Base-by-base conservation (phyloP, 2,113 vertebrate species). In the Opisthocomus hoazin region DNA sequence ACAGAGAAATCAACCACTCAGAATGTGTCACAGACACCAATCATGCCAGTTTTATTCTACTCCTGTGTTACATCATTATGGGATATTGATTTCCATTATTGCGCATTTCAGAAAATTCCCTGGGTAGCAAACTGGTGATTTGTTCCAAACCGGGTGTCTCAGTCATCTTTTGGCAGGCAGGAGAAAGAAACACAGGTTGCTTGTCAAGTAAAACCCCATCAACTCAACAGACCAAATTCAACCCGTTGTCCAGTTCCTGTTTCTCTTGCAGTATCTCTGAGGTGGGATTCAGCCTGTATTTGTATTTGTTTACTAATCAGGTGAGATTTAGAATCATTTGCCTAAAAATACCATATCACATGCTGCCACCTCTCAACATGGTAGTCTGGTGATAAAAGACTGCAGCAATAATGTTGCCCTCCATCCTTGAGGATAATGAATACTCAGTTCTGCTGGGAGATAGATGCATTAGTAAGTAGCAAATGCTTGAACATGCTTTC, bases 31-130 rank as follows among this genome's bases (percentile, higher is more conserved):
- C 6, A 5, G 63, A 68, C 66, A 91, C 26, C 66, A 77, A 81
- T 70, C 56, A 74, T 36, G 43, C 30, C 78, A 19, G 58, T 70
- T 83, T 94, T 70, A 84, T 90, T 88, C 81, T 88, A 69, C 37
- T 91, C 36, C 29, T 21, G 22, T 45, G 46, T 92, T 71, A 70
- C 41, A 56, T 86, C 27, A 1, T 93, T 92, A 94, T 77, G 86
- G 88, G 43, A 84, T 87, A 97, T 94, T 92, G 94, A 97, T 95
- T 96, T 94, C 71, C 83, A 58, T 88, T 92, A 90, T 36, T 30
- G 5, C 45, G 26, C 51, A 69, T 96, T 96, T 94, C 90, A 93
- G 82, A 83, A 96, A 74, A 85, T 65, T 96, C 92, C 79, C 82
- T 54, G 26, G 32, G 63, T 93, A 83, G 65, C 1, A 4, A 65